These are phyloP conservation scores for Pristionchus entomophagus DNA, from an alignment of 2,888 invertebrate genomes.

Conservation along the genomic window DNA sequence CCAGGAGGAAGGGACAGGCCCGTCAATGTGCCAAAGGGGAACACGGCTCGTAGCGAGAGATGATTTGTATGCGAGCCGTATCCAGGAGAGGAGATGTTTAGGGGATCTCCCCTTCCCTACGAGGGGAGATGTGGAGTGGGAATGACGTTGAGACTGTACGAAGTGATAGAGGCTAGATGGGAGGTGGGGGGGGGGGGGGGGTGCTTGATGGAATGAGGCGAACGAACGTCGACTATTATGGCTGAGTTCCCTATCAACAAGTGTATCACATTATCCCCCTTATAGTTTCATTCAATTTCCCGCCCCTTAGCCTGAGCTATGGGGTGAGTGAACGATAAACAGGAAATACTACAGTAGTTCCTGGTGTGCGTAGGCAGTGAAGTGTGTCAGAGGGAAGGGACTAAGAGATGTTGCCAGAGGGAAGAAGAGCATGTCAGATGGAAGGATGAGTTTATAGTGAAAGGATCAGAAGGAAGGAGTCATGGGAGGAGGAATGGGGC, in stretches of 20 bases:
- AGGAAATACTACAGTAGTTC: too few relatives aligned
- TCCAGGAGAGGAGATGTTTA: not conserved
- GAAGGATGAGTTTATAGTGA: not conserved
- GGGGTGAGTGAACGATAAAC: too few relatives aligned
- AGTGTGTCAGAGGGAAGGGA: not conserved
- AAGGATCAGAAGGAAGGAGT: not conserved
- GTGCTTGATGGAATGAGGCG: not conserved
- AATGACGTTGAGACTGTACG: not conserved
- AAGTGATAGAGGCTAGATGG: not conserved
- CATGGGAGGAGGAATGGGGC: not conserved
- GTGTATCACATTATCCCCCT: not conserved
- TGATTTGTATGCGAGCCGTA: slow-evolving; percentile 23
- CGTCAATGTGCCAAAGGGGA: too few relatives aligned
- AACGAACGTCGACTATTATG: not conserved
- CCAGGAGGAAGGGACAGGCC: not conserved
- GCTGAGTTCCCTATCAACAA: slow-evolving; percentile 12
- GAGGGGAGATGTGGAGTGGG: too few relatives aligned
- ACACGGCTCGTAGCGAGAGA: not conserved
- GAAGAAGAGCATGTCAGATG: not conserved
- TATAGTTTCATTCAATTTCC: not conserved
- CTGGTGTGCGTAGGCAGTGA: not conserved
- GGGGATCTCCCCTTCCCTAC: not conserved
- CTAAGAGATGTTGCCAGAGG: not conserved
- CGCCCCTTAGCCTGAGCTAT: too few relatives aligned
- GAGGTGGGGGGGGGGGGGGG: not conserved